A percentile compares a stretch with the other conserved stretches of the same genome.
These are phyloP conservation scores for Torymus texanus DNA, from an alignment of 2,888 invertebrate genomes.

Conservation along the genomic window DNA sequence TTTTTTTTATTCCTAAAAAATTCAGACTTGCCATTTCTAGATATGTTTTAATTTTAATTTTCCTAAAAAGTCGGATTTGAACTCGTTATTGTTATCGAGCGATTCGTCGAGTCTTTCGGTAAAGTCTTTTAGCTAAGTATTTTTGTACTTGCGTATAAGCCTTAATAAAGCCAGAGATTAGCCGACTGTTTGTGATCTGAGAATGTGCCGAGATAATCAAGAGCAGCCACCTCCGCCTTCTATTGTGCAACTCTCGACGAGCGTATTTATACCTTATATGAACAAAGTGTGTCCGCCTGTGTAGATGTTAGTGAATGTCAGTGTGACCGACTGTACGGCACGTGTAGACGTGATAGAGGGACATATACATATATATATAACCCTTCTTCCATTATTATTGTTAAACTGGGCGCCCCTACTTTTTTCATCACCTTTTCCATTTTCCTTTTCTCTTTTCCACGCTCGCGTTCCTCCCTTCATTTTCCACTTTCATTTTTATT, in stretches of 20 bases:
- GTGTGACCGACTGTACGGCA: not conserved
- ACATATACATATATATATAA: not conserved
- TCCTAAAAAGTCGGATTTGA: too few relatives aligned
- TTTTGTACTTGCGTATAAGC: not conserved
- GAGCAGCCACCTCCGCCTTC: slow-evolving; percentile 8
- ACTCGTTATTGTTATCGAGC: too few relatives aligned
- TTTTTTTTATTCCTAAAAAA: too few relatives aligned
- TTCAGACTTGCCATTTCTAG: too few relatives aligned
- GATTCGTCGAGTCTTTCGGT: too few relatives aligned
- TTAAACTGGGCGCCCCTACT: slow-evolving; percentile 13
- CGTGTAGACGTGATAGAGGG: not conserved
- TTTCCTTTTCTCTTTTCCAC: not conserved
- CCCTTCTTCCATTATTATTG: slow-evolving; percentile 9
- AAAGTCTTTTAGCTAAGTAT: too few relatives aligned
- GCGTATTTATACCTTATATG: slow-evolving; percentile 1
- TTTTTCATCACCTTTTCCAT: not conserved
- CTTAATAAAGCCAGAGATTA: not conserved
- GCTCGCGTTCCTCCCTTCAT: not conserved
- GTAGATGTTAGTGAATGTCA: not conserved
- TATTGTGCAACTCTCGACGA: not conserved
- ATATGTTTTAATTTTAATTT: too few relatives aligned
- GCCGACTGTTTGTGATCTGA: not conserved
- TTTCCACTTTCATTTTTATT: slow-evolving; percentile 14
- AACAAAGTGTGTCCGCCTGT: not conserved
- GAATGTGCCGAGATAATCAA: slow-evolving; percentile 6